Percentiles rank a stretch among this genome's conserved stretches.
Conservation (phyloP, 2,797 vertebrate species). For the Cirrhinus mrigala region DNA sequence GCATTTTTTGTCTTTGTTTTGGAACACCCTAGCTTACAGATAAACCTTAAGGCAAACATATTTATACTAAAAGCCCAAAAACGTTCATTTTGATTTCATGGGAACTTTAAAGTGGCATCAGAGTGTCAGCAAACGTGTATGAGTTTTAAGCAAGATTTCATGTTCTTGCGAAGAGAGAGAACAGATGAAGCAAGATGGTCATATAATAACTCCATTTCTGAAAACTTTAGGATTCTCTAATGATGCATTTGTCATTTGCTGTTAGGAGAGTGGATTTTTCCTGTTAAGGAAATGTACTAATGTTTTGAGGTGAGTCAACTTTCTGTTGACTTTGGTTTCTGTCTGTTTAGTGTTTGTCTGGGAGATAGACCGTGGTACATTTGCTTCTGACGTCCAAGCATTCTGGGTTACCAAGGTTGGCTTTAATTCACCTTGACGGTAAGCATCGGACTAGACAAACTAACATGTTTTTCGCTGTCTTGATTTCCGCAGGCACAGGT, state of each 20-base stretch:
- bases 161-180: background rate
- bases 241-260: background rate
- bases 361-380: background rate
- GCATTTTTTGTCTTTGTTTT: too few species aligned
- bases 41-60: too few species aligned
- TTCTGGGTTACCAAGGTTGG: background rate
- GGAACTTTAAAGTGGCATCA: background rate
- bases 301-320: background rate
- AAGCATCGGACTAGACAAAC: background rate
- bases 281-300: background rate
- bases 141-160: background rate
- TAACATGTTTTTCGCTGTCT: background rate
- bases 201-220: background rate
- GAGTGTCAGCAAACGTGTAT: background rate
- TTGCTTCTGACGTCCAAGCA: background rate
- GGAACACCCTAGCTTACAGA: too few species aligned
- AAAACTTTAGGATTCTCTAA: background rate
- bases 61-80: too few species aligned
- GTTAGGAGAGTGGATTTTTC: background rate
- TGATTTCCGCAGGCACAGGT: background rate
- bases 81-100: too few species aligned
- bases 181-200: background rate
- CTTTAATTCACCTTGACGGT: conserved; percentile 26
- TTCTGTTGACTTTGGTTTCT: conserved; percentile 21
- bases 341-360: conserved; percentile 17